Evolutionary conservation across 2,888 invertebrate genomes (phyloP).

Genomic region (Xestobium rufovillosum): DNA sequence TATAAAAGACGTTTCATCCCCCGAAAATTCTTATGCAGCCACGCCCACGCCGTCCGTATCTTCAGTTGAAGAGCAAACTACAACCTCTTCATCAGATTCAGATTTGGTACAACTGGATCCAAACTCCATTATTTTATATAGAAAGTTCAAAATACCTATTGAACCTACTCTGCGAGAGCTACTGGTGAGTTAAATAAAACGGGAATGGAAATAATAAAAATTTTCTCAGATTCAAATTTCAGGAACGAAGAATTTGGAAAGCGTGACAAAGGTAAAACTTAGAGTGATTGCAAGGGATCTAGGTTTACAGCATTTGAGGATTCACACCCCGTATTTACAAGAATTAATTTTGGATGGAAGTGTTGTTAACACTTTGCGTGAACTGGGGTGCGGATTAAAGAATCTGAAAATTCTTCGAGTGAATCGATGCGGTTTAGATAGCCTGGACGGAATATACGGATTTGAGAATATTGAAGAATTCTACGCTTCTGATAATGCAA

Average conservation of each 20-base stretch:
- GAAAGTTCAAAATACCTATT: constrained; percentile 17
- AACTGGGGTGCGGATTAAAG: constrained; percentile 58
- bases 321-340: constrained; percentile 54
- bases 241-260: constrained; percentile 43
- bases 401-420: constrained; percentile 53
- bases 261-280: constrained; percentile 52
- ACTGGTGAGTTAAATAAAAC: constrained; percentile 24
- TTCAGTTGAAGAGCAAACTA: too few relatives aligned
- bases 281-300: constrained; percentile 59
- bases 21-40: neutral
- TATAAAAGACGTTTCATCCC: neutral
- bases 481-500: constrained; percentile 55
- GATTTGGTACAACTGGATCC: neutral
- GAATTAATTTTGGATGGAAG: constrained; percentile 61
- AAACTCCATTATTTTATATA: neutral
- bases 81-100: constrained; percentile 1
- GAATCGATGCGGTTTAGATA: constrained; percentile 56
- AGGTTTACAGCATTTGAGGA: constrained; percentile 55
- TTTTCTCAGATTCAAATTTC: constrained; percentile 40
- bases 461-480: constrained; percentile 54
- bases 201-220: constrained; percentile 6
- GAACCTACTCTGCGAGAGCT: constrained; percentile 30
- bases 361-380: constrained; percentile 56
- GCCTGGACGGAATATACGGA: constrained; percentile 62
- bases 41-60: neutral